Evolutionary conservation across 2,888 invertebrate genomes (phyloP), one percentile per base, ranked within the genome.

Genomic region (Machimus atricapillus): DNA sequence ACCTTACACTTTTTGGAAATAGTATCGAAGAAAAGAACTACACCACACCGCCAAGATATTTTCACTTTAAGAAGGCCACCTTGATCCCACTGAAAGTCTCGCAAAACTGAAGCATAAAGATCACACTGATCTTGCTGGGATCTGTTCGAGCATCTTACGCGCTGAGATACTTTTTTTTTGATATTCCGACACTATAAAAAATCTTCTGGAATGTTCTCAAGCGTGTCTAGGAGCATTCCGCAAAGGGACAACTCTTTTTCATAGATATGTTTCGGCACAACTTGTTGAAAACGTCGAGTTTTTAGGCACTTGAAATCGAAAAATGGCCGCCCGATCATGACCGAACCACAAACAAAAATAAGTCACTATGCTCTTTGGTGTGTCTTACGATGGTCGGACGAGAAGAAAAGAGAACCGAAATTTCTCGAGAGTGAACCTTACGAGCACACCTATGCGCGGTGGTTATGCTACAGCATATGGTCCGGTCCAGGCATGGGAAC

Each of bases 321-420:
- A 87, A 85, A 87, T 87, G 87, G 87, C 87, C 87, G 87, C 87
- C 87, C 79, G 85, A 87, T 85, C 87, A 73, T 79, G 85, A 83
- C 87, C 74, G 85, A 87, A 73, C 66, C 79, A 87, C 78, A 87
- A 87, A 87, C 79, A 87, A 78, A 87, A 87, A 85, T 87, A 85
- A 87, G 74, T 31, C 73, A 74, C 66, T 87, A 19, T 56, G 52
- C 85, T 85, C 85, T 85, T 85, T 74, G 23, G 34, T 19, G 74
- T 19, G 74, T 27, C 46, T 85, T 43, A 43, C 46, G 83, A 43
- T 34, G 83, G 31, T 34, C 73, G 23, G 52, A 43, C 85, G 43
- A 27, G 74, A 74, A 74, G 40, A 74, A 74, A 85, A 85, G 85
- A 85, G 85, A 85, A 23, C 34, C 85, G 74, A 73, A 74, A 43